Evolutionary conservation across 1,140 invertebrate species (phyloP), one percentile per base, ranked within the genome.

Genomic region (Danaus plexippus): DNA sequence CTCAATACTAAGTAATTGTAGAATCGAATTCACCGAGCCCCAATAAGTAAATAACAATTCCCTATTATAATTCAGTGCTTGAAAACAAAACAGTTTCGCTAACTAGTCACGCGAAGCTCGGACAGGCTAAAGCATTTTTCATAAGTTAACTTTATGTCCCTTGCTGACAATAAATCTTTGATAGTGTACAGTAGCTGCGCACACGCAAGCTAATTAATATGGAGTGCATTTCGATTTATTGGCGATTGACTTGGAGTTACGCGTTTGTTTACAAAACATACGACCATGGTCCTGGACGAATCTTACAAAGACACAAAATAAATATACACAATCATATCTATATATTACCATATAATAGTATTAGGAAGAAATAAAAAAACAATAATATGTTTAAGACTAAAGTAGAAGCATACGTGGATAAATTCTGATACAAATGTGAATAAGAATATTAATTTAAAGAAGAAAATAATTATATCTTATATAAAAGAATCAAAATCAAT

Each of bases 191-290:
- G 81, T 80, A 81, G 81, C 81, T 56, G 59, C 57, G 67, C 72
- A 67, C 81, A 85, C 78, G 81, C 81, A 56, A 85, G 63, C 78
- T 81, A 85, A 85, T 85, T 85, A 85, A 85, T 83, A 85, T 85
- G 77, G 77, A 81, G 75, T 81, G 76, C 65, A 63, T 61, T 54
- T 77, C 75, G 78, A 85, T 85, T 85, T 85, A 85, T 85, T 72
- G 71, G 64, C 69, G 60, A 66, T 72, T 70, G 63, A 63, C 52
- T 63, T 54, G 57, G 61, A 78, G 75, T 82, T 82, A 77, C 73
- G 73, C 69, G 70, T 69, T 32, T 71, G 72, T 68, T 66, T 11
- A 12, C 41, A 9, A 11, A 12, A 68, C 53, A 64, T 49, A 74
- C 61, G 65, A 67, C 42, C 4, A 7, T 5, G 11, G 4, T 42